Conservation (phyloP, 2,888 invertebrate species). For the Blera fallax region DNA sequence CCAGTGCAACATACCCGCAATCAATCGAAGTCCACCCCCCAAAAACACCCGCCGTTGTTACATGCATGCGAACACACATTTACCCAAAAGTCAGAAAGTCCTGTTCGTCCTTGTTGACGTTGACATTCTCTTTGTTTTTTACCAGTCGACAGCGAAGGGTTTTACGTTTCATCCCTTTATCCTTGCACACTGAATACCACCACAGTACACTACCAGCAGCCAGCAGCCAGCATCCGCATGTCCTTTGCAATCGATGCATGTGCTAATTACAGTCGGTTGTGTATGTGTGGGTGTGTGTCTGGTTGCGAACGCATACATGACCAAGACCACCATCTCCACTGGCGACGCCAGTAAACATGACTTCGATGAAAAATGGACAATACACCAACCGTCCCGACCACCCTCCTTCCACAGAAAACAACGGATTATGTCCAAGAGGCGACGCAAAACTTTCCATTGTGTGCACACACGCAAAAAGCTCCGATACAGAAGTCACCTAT, state of each 20-base stretch:
- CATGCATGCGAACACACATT: constrained; percentile 65
- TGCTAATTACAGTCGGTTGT: constrained; percentile 59
- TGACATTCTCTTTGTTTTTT: constrained; percentile 41
- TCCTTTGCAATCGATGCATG: constrained; percentile 72
- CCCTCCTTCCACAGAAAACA: constrained; percentile 29
- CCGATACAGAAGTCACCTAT: constrained; percentile 47
- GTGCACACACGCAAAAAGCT: constrained; percentile 72
- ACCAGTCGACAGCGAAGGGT: constrained; percentile 3
- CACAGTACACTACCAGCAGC: not conserved
- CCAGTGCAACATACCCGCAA: constrained; percentile 64
- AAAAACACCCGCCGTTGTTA: constrained; percentile 13
- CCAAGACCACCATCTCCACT: constrained; percentile 9
- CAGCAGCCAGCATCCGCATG: constrained; percentile 63
- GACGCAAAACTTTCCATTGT: constrained; percentile 70
- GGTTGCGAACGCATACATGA: constrained; percentile 11
- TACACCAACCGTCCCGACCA: constrained; percentile 14
- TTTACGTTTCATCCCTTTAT: constrained; percentile 47
- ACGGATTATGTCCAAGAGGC: constrained; percentile 67
- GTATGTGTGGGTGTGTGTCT: not conserved
- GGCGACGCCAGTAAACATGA: constrained; percentile 48
- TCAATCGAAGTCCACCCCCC: constrained; percentile 57
- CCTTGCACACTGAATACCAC: constrained; percentile 23
- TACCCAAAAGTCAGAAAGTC: constrained; percentile 68
- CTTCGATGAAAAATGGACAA: constrained; percentile 70
- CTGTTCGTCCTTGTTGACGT: constrained; percentile 55